A percentile compares a stretch with the other conserved stretches of the same genome.
Conservation (phyloP, 37 sponge, comb jelly and placozoan genomes). For the Halichondria panicea region DNA sequence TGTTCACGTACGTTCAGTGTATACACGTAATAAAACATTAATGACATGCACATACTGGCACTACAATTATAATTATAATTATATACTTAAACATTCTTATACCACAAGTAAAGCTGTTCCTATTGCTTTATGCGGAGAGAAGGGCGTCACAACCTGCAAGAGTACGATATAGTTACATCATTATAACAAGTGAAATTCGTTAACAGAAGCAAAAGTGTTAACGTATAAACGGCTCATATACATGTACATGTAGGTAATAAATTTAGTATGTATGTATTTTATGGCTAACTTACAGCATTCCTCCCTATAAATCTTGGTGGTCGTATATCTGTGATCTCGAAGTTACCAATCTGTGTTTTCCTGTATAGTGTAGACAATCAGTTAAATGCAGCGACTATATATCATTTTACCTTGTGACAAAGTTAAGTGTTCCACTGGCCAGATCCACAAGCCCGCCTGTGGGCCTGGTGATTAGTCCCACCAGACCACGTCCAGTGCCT, state of each 20-base stretch:
- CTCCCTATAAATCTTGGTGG: slow-evolving; percentile 67
- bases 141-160: slow-evolving; percentile 61
- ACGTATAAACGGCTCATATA: background rate
- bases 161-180: too few species aligned
- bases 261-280: background rate
- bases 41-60: background rate
- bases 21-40: background rate
- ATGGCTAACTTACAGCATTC: slow-evolving; percentile 50
- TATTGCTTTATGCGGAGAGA: slow-evolving; percentile 47
- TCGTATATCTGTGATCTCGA: slow-evolving; percentile 57
- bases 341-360: slow-evolving; percentile 65
- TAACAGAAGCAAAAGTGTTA: background rate
- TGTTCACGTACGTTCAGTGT: background rate
- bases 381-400: background rate
- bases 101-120: slow-evolving; percentile 66
- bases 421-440: slow-evolving; percentile 71
- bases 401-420: slow-evolving; percentile 55
- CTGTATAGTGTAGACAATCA: slow-evolving; percentile 19
- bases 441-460: slow-evolving; percentile 84
- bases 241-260: background rate
- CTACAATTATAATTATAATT: too few species aligned
- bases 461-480: slow-evolving; percentile 74
- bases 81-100: background rate
- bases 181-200: background rate
- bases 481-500: slow-evolving; percentile 80